phyloP scores from a whole-genome alignment of 2,113 vertebrate genomes.

The Nothocercus nigrocapillus region DNA sequence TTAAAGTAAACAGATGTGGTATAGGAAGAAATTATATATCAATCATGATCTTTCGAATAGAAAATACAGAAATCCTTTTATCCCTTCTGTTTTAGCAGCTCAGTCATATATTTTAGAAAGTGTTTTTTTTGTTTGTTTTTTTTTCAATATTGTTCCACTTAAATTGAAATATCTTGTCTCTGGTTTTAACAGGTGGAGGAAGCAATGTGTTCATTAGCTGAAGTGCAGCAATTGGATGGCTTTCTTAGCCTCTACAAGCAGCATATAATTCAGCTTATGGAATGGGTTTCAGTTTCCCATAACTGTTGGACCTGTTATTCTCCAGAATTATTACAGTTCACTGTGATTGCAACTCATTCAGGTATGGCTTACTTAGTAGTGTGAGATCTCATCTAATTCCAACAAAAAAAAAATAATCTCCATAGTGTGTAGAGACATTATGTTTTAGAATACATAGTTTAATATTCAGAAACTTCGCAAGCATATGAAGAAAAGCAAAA shows the following conservation, averaged over 20 bases:
- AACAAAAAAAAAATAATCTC: neutral
- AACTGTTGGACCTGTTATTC: constrained; percentile 84
- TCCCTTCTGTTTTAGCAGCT: neutral
- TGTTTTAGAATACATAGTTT: neutral
- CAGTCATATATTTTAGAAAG: neutral
- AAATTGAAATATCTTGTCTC: neutral
- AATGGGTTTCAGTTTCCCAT: constrained; percentile 80
- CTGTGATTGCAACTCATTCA: constrained; percentile 83
- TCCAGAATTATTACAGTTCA: constrained; percentile 84
- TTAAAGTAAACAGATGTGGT: neutral
- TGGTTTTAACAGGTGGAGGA: constrained; percentile 80
- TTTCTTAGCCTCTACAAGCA: constrained; percentile 80
- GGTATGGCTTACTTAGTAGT: constrained; percentile 70
- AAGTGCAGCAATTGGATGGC: constrained; percentile 73
- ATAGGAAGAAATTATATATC: neutral
- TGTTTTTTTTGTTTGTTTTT: no score
- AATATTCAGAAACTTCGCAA: neutral
- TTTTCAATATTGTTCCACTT: neutral
- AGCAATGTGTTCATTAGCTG: constrained; percentile 77
- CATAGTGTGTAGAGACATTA: neutral
- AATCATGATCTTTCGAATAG: neutral
- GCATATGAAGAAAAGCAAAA: neutral
- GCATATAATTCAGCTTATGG: constrained; percentile 84
- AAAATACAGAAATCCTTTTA: neutral
- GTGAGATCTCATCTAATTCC: neutral